Evolutionary conservation across 2,888 invertebrate species (phyloP).

Genomic region (Aphodius granarius): DNA sequence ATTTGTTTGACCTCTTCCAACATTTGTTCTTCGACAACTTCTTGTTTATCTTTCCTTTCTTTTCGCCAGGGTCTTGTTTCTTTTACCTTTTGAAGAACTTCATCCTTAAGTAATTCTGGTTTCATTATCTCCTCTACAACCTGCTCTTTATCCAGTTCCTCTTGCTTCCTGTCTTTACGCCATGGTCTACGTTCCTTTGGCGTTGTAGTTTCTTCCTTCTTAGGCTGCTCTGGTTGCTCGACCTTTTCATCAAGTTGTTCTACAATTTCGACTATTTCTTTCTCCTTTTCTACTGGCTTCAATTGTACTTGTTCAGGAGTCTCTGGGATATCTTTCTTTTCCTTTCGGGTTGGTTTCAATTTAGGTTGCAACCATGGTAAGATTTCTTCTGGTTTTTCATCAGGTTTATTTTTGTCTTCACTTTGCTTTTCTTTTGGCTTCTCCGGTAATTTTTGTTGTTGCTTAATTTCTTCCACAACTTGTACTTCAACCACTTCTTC

Average conservation of each 20-base stretch:
- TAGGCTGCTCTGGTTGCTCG: constrained; percentile 37
- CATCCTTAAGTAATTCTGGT: background rate
- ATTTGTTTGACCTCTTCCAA: constrained; percentile 25
- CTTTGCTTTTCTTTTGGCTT: constrained; percentile 34
- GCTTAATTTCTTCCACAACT: constrained; percentile 38
- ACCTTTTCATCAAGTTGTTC: constrained; percentile 36
- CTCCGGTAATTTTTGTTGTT: too few relatives aligned
- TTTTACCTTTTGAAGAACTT: constrained; percentile 22
- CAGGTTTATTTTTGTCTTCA: constrained; percentile 39
- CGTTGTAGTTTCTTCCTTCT: constrained; percentile 40
- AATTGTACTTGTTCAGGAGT: background rate
- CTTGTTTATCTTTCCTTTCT: constrained; percentile 1
- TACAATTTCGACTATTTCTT: constrained; percentile 24
- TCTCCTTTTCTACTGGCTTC: constrained; percentile 19
- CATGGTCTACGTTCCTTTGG: constrained; percentile 39
- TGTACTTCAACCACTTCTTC: constrained; percentile 23
- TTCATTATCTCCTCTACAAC: constrained; percentile 35
- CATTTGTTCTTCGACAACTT: constrained; percentile 3
- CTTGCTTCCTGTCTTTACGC: constrained; percentile 32
- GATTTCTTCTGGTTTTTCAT: constrained; percentile 40
- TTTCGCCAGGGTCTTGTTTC: constrained; percentile 13
- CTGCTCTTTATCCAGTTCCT: constrained; percentile 43
- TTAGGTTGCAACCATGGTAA: constrained; percentile 2
- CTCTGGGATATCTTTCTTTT: constrained; percentile 31
- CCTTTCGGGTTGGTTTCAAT: constrained; percentile 30